A percentile compares a stretch with the other conserved stretches of the same genome.
These are phyloP conservation scores for Blastomussa wellsi DNA, from an alignment of 92 coral and sea anemone genomes.

Conservation along the genomic window DNA sequence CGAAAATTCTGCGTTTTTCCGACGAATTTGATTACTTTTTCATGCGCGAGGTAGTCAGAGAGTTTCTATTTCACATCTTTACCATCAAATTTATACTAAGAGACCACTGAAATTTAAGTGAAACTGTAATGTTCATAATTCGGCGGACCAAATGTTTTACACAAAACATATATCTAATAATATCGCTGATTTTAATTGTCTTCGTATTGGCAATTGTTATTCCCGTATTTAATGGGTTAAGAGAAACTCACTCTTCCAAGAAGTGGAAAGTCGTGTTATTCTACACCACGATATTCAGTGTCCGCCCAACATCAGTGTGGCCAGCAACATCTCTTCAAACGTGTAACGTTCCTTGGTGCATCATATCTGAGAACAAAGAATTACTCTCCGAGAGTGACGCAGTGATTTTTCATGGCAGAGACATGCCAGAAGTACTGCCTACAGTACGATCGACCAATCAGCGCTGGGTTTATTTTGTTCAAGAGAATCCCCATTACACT, in stretches of 20 bases:
- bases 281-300: constrained; percentile 24
- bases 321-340: constrained; percentile 4
- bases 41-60: neutral
- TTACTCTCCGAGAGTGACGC: constrained; percentile 24
- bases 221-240: neutral
- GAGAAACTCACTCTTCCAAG: neutral
- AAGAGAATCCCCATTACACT: constrained; percentile 35
- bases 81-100: neutral
- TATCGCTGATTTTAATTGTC: neutral
- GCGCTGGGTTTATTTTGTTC: constrained; percentile 36
- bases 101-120: neutral
- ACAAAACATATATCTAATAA: neutral
- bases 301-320: constrained; percentile 9
- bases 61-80: too few species aligned
- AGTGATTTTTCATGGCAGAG: constrained; percentile 42
- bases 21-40: neutral
- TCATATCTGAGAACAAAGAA: constrained; percentile 2
- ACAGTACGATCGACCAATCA: constrained; percentile 16
- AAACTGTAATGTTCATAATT: neutral
- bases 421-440: constrained; percentile 22
- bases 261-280: constrained; percentile 19
- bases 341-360: constrained; percentile 21
- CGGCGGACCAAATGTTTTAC: neutral
- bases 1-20: neutral
- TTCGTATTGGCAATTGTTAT: neutral